These are phyloP conservation scores for Lasioglossum marginatum DNA, from an alignment of 2,888 invertebrate species.

Conservation along the genomic window DNA sequence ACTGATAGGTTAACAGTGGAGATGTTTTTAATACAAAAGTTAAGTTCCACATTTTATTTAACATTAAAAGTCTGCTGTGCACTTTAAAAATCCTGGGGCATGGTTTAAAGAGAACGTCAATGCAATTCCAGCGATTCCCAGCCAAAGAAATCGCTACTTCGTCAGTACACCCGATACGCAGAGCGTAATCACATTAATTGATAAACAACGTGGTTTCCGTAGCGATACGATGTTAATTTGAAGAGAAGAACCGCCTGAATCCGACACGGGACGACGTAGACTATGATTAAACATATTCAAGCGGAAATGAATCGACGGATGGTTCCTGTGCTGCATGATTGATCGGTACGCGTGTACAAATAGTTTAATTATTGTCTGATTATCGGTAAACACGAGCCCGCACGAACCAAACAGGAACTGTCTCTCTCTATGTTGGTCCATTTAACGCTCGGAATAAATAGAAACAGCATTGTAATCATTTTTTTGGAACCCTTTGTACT, in stretches of 20 bases:
- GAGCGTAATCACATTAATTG: background rate
- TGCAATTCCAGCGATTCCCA: background rate
- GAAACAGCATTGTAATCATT: background rate
- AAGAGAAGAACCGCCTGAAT: background rate
- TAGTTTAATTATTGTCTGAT: constrained; percentile 29
- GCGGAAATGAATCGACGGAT: background rate
- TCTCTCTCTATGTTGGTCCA: background rate
- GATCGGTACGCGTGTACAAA: constrained; percentile 23
- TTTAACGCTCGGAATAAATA: background rate
- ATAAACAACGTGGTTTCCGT: background rate
- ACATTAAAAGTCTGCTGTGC: too few relatives aligned
- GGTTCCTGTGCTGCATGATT: constrained; percentile 28
- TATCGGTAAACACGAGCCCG: constrained; percentile 13
- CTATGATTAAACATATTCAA: constrained; percentile 28
- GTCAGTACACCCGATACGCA: background rate
- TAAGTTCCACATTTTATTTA: too few relatives aligned
- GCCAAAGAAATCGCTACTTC: background rate
- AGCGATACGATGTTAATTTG: background rate
- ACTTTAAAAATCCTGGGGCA: too few relatives aligned
- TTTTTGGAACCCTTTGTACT: background rate
- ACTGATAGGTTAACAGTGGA: too few relatives aligned
- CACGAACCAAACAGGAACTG: background rate
- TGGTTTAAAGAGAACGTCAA: too few relatives aligned
- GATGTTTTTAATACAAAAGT: too few relatives aligned
- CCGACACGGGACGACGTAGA: background rate